phyloP scores from a whole-genome alignment of 2,113 vertebrate species.

The Picathartes gymnocephalus region DNA sequence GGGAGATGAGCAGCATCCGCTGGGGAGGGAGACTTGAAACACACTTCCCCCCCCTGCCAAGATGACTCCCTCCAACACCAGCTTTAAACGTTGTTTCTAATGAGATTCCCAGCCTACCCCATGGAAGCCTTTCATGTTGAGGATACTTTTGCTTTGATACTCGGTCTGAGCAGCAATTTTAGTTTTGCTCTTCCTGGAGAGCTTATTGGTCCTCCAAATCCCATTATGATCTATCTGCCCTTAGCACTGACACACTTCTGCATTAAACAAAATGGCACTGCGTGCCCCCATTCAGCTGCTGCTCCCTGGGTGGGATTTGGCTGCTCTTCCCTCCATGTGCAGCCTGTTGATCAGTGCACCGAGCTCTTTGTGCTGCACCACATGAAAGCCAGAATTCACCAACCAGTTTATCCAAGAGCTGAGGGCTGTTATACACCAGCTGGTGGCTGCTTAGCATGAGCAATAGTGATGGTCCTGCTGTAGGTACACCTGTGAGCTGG shows the following conservation, averaged over 20 bases:
- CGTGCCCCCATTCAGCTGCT: not conserved
- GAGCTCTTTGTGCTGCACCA: accelerated
- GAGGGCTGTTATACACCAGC: not conserved
- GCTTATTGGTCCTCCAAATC: not conserved
- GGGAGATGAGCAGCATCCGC: not conserved
- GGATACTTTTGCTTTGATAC: not conserved
- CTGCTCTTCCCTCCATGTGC: not conserved
- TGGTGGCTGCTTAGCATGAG: not conserved
- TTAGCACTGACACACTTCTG: not conserved
- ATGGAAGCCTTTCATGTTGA: not conserved
- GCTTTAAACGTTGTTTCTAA: not conserved
- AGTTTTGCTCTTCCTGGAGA: not conserved
- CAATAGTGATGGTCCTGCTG: not conserved
- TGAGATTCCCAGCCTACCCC: not conserved
- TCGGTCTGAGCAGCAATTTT: not conserved
- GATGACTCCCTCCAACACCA: not conserved
- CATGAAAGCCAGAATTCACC: not conserved
- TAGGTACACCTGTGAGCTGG: not conserved
- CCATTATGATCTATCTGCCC: not conserved
- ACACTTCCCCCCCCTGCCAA: not conserved
- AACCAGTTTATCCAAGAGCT: not conserved
- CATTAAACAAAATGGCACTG: not conserved
- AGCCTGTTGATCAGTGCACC: not conserved
- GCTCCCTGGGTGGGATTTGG: not conserved
- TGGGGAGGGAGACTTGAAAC: not conserved